Evolutionary conservation across 92 coral and sea anemone genomes (phyloP).

Genomic region (Phenganax stokvisi): DNA sequence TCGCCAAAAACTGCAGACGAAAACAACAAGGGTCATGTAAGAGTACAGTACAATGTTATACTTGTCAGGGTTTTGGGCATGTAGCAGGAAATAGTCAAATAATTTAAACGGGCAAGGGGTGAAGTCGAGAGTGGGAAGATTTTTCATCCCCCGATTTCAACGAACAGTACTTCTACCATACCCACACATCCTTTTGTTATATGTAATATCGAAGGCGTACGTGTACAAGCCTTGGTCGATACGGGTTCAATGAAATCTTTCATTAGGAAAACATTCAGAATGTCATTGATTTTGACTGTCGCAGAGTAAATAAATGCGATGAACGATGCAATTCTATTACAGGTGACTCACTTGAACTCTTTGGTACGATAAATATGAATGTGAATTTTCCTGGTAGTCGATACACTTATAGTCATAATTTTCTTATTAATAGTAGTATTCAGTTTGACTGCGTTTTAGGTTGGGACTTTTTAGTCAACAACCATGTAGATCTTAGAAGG

Average conservation of each 20-base stretch:
- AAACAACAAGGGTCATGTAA: background rate
- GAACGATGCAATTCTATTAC: constrained; percentile 48
- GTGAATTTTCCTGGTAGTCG: constrained; percentile 43
- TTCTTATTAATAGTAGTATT: constrained; percentile 39
- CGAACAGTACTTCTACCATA: constrained; percentile 17
- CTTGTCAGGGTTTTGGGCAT: constrained; percentile 47
- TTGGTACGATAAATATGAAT: constrained; percentile 24
- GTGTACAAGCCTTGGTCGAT: constrained; percentile 38
- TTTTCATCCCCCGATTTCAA: constrained; percentile 29
- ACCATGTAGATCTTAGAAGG: no score
- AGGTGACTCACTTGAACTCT: constrained; percentile 29
- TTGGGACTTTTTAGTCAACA: background rate
- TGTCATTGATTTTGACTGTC: constrained; percentile 29
- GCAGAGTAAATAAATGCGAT: background rate
- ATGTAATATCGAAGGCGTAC: constrained; percentile 28
- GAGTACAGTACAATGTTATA: background rate
- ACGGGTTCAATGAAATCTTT: constrained; percentile 47
- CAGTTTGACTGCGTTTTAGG: constrained; percentile 17
- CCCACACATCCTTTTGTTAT: constrained; percentile 44
- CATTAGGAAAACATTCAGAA: background rate
- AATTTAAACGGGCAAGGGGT: constrained; percentile 45
- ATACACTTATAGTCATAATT: constrained; percentile 20
- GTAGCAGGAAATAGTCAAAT: constrained; percentile 35
- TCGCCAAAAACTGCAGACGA: background rate
- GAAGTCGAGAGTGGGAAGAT: constrained; percentile 27